Evolutionary conservation across 2,797 vertebrate genomes (phyloP).

Genomic region (Myripristis jacobus): DNA sequence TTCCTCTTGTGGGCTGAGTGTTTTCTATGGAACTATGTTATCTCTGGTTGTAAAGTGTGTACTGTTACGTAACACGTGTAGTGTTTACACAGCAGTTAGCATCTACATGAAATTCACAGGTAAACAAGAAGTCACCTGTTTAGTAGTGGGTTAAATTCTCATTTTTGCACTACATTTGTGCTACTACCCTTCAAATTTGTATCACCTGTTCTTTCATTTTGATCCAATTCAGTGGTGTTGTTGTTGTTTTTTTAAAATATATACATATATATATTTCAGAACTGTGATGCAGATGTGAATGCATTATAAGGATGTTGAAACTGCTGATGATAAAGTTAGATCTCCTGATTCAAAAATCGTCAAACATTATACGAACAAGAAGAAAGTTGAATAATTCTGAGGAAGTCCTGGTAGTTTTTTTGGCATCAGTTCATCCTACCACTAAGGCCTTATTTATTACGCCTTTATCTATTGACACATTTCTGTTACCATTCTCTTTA

Average conservation of each 20-base stretch:
- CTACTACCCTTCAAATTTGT: neutral
- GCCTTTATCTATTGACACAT: too few relatives aligned
- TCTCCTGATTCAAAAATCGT: neutral
- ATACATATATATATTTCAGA: neutral
- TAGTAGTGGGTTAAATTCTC: neutral
- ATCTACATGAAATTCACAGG: neutral
- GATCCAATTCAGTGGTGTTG: neutral
- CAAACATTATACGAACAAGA: too few relatives aligned
- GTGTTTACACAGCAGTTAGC: neutral
- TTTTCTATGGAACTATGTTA: neutral
- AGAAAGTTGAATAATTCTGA: too few relatives aligned
- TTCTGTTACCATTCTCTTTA: neutral
- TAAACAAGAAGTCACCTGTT: neutral
- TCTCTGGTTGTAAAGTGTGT: neutral
- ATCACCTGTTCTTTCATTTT: neutral
- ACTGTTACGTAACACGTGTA: neutral
- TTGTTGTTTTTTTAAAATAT: too few relatives aligned
- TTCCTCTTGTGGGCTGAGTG: neutral
- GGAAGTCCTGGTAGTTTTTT: too few relatives aligned
- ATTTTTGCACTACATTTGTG: too few relatives aligned
- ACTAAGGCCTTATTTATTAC: too few relatives aligned
- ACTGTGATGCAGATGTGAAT: neutral
- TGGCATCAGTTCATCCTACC: too few relatives aligned
- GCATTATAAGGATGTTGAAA: neutral
- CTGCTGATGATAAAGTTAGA: neutral